These are phyloP conservation scores for Xylota sylvarum DNA, from an alignment of 2,888 invertebrate genomes.

Conservation along the genomic window DNA sequence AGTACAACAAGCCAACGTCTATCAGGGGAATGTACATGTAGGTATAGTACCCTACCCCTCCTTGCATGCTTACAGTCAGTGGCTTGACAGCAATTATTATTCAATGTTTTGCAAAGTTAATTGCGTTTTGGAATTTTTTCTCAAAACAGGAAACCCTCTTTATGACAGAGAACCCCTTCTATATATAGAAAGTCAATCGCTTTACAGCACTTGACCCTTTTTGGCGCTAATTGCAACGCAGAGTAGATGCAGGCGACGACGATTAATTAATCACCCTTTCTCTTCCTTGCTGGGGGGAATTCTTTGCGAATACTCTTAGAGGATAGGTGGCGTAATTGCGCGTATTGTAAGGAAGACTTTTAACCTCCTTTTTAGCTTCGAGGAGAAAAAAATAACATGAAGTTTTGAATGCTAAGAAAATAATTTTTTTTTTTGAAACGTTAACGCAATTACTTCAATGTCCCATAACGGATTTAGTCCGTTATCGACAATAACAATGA, in stretches of 20 bases:
- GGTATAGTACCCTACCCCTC: neutral
- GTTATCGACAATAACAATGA: too few relatives aligned
- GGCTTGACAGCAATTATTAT: constrained; percentile 31
- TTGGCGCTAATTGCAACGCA: constrained; percentile 55
- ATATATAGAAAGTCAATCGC: constrained; percentile 24
- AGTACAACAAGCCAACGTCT: constrained; percentile 29
- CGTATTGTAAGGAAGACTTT: constrained; percentile 35
- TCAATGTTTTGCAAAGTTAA: constrained; percentile 67
- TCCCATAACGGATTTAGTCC: too few relatives aligned
- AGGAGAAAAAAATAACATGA: neutral
- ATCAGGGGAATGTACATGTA: constrained; percentile 23
- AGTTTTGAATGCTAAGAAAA: too few relatives aligned
- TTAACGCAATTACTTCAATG: too few relatives aligned
- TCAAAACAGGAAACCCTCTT: too few relatives aligned
- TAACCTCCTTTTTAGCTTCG: constrained; percentile 33
- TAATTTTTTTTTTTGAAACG: too few relatives aligned
- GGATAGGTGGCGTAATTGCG: constrained; percentile 55
- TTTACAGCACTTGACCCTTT: constrained; percentile 67
- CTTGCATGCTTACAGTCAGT: constrained; percentile 25
- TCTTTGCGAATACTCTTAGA: constrained; percentile 28
- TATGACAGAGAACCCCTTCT: constrained; percentile 15
- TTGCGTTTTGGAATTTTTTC: constrained; percentile 55
- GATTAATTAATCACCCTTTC: constrained; percentile 60
- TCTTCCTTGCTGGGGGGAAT: constrained; percentile 7
- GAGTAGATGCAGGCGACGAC: constrained; percentile 42